Percentiles rank a stretch among this genome's conserved stretches.
Evolutionary conservation across 2,113 vertebrate genomes (phyloP).

Genomic region (Grantiella picta): DNA sequence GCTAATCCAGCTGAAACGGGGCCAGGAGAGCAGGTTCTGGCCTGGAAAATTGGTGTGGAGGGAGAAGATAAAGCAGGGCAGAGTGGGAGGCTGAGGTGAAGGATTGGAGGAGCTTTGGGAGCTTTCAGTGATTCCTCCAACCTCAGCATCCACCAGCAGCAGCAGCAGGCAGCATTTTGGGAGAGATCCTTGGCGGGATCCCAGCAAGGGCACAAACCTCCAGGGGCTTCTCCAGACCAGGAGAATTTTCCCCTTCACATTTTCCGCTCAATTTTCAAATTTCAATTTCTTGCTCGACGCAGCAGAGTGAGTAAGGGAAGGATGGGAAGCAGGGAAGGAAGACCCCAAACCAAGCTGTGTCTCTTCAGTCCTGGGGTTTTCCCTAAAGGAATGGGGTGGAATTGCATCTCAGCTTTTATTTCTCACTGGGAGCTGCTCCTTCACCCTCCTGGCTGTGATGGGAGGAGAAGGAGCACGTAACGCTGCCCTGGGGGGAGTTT

Average conservation of each 20-base stretch:
- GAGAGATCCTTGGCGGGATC: not conserved
- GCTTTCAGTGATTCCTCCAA: not conserved
- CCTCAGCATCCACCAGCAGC: conserved; percentile 2
- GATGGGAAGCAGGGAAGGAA: not conserved
- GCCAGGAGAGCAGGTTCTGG: conserved; percentile 3
- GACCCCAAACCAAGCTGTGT: not conserved
- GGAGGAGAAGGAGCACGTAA: not conserved
- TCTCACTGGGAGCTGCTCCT: not conserved
- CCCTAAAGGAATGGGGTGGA: not conserved
- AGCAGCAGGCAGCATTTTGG: not conserved
- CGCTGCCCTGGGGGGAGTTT: not conserved
- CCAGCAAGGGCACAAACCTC: not conserved
- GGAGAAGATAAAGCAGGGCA: not conserved
- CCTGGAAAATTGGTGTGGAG: not conserved
- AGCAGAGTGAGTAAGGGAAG: not conserved
- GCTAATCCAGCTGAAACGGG: not conserved
- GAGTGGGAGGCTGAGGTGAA: not conserved
- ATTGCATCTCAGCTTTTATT: not conserved
- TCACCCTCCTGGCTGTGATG: rapidly evolving
- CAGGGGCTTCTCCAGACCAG: not conserved
- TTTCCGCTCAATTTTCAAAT: no score
- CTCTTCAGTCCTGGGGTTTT: not conserved
- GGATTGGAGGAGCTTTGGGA: not conserved
- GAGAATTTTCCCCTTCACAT: not conserved
- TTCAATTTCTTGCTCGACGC: rapidly evolving